Evolutionary conservation across 2,888 invertebrate species (phyloP), one percentile per base, ranked within the genome.

Genomic region (Agonopterix alstromeriana): DNA sequence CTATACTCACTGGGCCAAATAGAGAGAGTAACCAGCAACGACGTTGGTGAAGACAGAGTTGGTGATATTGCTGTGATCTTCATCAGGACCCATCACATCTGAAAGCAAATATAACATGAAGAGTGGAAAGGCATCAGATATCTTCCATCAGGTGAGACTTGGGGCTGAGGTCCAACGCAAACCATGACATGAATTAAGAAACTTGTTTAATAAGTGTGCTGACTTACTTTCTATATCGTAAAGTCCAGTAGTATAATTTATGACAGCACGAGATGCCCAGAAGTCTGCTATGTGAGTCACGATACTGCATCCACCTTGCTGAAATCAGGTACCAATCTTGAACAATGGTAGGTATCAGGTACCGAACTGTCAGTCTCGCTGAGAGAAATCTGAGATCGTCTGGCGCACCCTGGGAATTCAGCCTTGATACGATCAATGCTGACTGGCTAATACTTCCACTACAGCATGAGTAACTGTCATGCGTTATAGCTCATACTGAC

Each of bases 41-140:
- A 91, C 90, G 59, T 92, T 92, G 1, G 92, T 92, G 53, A 90
- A 92, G 0, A 78, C 90, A 3, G 91, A 91, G 52, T 92, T 91
- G 12, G 84, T 86, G 1, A 92, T 76, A 57, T 91, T 89, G 17
- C 65, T 75, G 60, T 91, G 91, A 63, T 91, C 91, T 78, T 92
- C 92, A 55, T 92, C 92, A 0, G 92, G 92, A 0, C 92, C 92
- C 91, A 92, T 92, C 3, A 92, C 90, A 72, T 87, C 90, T 91
- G 60, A 42, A 68, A 75, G 53, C 0, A 35, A 38, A 45, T n/a
- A 38, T 27, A 40, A 42, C 43, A 53, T 38, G 7, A 38, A 7
- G 27, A 27, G 5, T 1, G 27, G 3, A 27, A 27, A 27, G 5
- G 5, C 27, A 27, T 27, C 27, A 27, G 27, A 27, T 1, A 27